phyloP scores from a whole-genome alignment of 1,140 invertebrate species.

The Drosophila bocki region DNA sequence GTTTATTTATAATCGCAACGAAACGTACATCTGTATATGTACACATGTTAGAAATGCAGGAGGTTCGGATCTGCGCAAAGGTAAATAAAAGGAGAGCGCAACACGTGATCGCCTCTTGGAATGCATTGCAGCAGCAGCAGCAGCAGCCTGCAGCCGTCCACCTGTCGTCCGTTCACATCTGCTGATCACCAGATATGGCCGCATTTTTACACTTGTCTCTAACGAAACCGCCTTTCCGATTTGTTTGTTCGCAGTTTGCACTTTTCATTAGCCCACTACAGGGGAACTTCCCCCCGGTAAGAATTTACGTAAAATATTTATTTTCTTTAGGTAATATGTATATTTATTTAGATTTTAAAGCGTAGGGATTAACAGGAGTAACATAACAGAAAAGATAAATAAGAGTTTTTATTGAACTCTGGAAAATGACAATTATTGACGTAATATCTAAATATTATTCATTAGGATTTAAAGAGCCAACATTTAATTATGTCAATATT shows the following conservation, averaged over 20 bases:
- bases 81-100: slow-evolving; percentile 13
- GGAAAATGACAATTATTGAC: no score
- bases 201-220: slow-evolving; percentile 10
- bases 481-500: not conserved
- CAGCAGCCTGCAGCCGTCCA: slow-evolving; percentile 3
- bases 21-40: not conserved
- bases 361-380: not conserved
- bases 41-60: slow-evolving; percentile 2
- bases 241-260: slow-evolving; percentile 7
- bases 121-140: slow-evolving; percentile 1
- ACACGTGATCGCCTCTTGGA: slow-evolving; percentile 12
- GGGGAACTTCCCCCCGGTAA: not conserved
- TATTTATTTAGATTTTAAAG: not conserved
- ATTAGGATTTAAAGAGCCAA: not conserved
- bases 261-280: slow-evolving; percentile 1
- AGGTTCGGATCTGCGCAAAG: slow-evolving; percentile 7
- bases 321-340: not conserved
- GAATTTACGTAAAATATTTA: not conserved
- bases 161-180: slow-evolving; percentile 8
- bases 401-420: not conserved
- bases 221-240: not conserved
- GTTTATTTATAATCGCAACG: slow-evolving; percentile 15
- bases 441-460: not conserved
- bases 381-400: not conserved
- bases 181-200: not conserved